phyloP scores from a whole-genome alignment of 2,797 vertebrate genomes.

The Crenichthys baileyi region DNA sequence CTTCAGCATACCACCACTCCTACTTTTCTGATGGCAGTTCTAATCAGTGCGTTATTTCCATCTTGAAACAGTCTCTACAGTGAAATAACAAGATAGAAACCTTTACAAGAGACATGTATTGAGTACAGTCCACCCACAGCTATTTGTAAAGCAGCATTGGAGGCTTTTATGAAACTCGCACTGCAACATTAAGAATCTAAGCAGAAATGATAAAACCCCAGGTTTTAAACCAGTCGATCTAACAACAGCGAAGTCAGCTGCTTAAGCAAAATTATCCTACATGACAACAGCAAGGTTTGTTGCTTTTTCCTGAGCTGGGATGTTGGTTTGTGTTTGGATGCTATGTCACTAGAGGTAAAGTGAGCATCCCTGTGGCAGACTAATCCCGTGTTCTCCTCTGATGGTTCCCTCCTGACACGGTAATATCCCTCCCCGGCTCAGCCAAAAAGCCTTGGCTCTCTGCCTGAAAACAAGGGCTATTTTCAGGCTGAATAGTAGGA shows the following conservation, averaged over 20 bases:
- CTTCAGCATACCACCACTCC: constrained; percentile 60
- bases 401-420: constrained; percentile 75
- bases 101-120: constrained; percentile 8
- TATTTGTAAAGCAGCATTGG: constrained; percentile 2
- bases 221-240: constrained; percentile 31
- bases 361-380: constrained; percentile 73
- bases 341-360: constrained; percentile 65
- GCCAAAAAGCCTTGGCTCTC: constrained; percentile 86
- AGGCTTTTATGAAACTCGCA: constrained; percentile 28
- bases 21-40: constrained; percentile 53
- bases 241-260: constrained; percentile 34
- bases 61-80: constrained; percentile 26
- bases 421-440: constrained; percentile 77
- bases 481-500: constrained; percentile 92
- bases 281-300: constrained; percentile 42
- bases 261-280: constrained; percentile 50
- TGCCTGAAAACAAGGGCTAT: constrained; percentile 88
- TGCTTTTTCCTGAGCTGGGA: constrained; percentile 28
- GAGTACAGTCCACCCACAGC: neutral
- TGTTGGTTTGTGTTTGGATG: constrained; percentile 51
- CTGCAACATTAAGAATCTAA: constrained; percentile 23
- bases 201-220: constrained; percentile 27
- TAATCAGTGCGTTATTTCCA: constrained; percentile 55
- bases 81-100: constrained; percentile 12
- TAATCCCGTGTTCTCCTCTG: constrained; percentile 75